A percentile compares a stretch with the other conserved stretches of the same genome.
These are phyloP conservation scores for Halyomorpha halys DNA, from an alignment of 1,140 invertebrate genomes.

Conservation along the genomic window DNA sequence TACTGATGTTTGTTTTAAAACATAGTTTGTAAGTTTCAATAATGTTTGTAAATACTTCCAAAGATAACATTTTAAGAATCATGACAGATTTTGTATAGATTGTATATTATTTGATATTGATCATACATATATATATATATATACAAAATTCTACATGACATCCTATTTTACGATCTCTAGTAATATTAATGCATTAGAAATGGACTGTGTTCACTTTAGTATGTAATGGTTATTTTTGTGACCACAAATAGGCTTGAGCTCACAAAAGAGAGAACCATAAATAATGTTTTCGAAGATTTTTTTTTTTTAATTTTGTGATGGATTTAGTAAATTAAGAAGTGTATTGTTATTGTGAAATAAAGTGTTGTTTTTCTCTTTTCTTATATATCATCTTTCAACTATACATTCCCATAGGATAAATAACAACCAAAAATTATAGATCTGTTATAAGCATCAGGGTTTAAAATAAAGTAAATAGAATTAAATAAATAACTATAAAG, in stretches of 20 bases:
- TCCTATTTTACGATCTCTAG: slow-evolving; percentile 14
- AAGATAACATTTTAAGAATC: not conserved
- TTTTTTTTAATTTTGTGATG: not conserved
- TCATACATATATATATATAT: too few species aligned
- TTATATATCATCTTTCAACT: too few species aligned
- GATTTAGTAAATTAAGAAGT: not conserved
- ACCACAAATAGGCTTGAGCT: slow-evolving; percentile 10
- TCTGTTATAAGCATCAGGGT: too few species aligned
- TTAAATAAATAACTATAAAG: too few species aligned
- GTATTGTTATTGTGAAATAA: slow-evolving; percentile 17
- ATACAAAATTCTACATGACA: too few species aligned
- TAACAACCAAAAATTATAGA: too few species aligned
- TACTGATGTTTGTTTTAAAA: slow-evolving; percentile 2
- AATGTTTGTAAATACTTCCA: slow-evolving; percentile 15
- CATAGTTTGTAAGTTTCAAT: slow-evolving; percentile 8
- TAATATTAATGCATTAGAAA: slow-evolving; percentile 12
- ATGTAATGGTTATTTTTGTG: slow-evolving; percentile 10
- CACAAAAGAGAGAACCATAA: slow-evolving; percentile 1
- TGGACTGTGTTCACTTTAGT: slow-evolving; percentile 6
- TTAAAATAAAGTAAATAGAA: too few species aligned
- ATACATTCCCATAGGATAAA: too few species aligned
- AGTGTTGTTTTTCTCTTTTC: too few species aligned
- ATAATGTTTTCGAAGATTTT: not conserved
- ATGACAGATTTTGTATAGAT: slow-evolving; percentile 7
- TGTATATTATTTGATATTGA: too few species aligned